Evolutionary conservation across 92 coral and sea anemone genomes (phyloP).

Genomic region (Siderastrea siderea): DNA sequence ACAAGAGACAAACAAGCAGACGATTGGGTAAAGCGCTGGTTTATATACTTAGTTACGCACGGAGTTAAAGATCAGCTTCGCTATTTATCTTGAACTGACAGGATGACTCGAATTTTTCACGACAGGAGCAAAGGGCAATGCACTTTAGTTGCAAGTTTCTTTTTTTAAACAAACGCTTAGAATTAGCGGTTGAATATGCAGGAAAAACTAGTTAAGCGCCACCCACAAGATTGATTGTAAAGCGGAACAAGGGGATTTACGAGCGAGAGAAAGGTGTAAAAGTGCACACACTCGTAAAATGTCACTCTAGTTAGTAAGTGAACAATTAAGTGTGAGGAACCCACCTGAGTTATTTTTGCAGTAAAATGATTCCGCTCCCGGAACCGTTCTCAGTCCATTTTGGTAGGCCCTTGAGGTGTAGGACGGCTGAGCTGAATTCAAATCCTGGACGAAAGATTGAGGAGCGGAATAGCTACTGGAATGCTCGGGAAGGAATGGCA

Average conservation of each 20-base stretch:
- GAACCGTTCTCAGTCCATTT: not conserved
- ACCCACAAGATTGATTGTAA: not conserved
- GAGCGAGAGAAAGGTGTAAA: not conserved
- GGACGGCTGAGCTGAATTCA: slow-evolving; percentile 13
- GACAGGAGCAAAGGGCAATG: slow-evolving; percentile 53
- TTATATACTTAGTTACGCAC: not conserved
- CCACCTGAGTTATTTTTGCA: slow-evolving; percentile 13
- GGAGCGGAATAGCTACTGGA: not conserved
- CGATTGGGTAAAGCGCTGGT: not conserved
- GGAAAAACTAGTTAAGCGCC: not conserved
- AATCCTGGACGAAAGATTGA: slow-evolving; percentile 31
- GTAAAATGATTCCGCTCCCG: not conserved
- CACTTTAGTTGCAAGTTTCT: slow-evolving; percentile 29
- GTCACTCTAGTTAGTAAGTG: not conserved
- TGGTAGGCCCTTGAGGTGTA: slow-evolving; percentile 12
- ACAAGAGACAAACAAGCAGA: not conserved
- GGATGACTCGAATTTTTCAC: slow-evolving; percentile 45
- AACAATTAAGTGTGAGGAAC: not conserved
- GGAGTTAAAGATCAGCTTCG: slow-evolving; percentile 12
- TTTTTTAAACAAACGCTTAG: not conserved
- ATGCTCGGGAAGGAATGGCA: slow-evolving; percentile 17
- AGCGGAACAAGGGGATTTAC: not conserved
- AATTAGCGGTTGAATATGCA: slow-evolving; percentile 2
- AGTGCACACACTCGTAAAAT: not conserved
- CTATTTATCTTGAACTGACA: slow-evolving; percentile 66